A percentile compares a stretch with the other conserved stretches of the same genome.
These are phyloP conservation scores for Hylomyscus alleni DNA, from an alignment of 2,797 vertebrate species.

Conservation along the genomic window DNA sequence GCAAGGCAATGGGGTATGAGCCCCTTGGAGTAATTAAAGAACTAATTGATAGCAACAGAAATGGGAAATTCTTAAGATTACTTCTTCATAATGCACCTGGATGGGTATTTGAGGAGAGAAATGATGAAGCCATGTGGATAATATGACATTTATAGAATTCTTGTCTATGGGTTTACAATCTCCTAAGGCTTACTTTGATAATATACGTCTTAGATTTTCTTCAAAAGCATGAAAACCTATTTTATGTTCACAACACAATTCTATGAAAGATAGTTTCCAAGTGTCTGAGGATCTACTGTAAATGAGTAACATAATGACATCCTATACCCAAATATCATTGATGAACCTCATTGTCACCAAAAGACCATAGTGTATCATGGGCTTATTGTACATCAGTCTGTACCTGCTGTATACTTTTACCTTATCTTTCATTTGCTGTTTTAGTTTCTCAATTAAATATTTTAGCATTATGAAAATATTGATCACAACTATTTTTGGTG, in stretches of 20 bases:
- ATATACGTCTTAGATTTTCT: not conserved
- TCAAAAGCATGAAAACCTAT: not conserved
- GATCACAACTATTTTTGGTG: not conserved
- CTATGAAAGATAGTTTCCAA: not conserved
- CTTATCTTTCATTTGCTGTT: not conserved
- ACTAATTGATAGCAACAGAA: not conserved
- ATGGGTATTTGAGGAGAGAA: not conserved
- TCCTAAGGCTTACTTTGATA: not conserved
- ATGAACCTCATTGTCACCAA: not conserved
- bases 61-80: not conserved
- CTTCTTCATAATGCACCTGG: not conserved
- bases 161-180: not conserved
- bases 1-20: not conserved
- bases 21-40: not conserved
- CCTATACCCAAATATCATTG: not conserved
- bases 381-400: not conserved
- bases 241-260: not conserved
- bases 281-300: not conserved
- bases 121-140: not conserved
- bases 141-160: not conserved
- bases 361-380: not conserved
- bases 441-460: slow-evolving; percentile 12
- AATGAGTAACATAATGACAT: not conserved
- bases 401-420: not conserved
- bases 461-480: not conserved